Base-by-base conservation (phyloP, 2,888 invertebrate species). In the Ommatoiulus sabulosus region DNA sequence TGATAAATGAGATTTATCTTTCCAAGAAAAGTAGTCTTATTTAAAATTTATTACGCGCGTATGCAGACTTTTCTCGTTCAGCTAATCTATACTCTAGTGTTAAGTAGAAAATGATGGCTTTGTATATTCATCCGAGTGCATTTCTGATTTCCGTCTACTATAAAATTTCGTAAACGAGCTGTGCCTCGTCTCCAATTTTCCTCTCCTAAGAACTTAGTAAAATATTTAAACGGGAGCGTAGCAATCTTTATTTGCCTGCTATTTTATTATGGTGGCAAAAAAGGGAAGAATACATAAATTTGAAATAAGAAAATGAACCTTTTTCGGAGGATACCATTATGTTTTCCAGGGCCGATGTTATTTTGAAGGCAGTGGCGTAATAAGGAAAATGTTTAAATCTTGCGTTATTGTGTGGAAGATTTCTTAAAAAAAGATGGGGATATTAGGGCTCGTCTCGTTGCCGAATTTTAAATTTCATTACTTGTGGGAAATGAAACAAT, bases 131-230 rank as follows among this genome's bases (percentile, higher is more conserved):
- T 4, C 80, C 80, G 35, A 80, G 35, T 80, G 80, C 35, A 80
- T 80, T 80, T 80, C 80, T 80, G 80, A 80, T 80, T 80, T 80
- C n/a, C 35, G 24, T 35, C 80, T 80, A 80, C 80, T 80, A 35
- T 80, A 80, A 80, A 3, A 80, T 80, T 80, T 80, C 80, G 80
- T 80, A 80, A 80, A 80, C 80, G 80, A 80, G 80, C 80, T 80
- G 80, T 80, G 80, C 80, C 80, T 80, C 80, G 80, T 80, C 80
- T 80, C 80, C 80, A 80, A 80, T 80, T 80, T 80, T 80, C 80
- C 35, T 80, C 80, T 80, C 80, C 35, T 80, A 80, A 80, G 80
- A 80, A 35, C 80, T 80, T 80, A 80, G 80, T 80, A 80, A 80
- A 80, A 80, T 80, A 80, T 80, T 80, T 80, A 80, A 80, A 35